Evolutionary conservation across 2,797 vertebrate genomes (phyloP).

Genomic region (Micrastur ruficollis): DNA sequence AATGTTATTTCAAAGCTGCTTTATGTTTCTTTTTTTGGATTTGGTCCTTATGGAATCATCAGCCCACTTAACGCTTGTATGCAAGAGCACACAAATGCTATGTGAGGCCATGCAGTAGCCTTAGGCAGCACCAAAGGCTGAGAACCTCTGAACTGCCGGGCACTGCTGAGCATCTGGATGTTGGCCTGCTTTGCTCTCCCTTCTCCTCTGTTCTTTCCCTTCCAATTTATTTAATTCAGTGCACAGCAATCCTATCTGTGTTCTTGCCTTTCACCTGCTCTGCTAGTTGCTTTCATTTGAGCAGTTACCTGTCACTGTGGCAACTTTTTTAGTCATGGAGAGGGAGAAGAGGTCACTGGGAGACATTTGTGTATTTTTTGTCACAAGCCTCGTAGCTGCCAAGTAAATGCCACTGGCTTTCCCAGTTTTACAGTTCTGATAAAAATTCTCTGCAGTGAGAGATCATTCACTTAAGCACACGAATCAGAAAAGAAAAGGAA

Average conservation of each 20-base stretch:
- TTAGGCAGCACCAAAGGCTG: not conserved
- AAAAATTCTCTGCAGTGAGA: not conserved
- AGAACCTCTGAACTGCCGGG: not conserved
- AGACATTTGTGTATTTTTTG: not conserved
- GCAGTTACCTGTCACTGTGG: not conserved
- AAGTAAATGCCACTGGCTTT: not conserved
- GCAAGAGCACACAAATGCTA: not conserved
- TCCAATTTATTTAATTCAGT: not conserved
- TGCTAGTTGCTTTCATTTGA: not conserved
- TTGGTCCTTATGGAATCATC: not conserved
- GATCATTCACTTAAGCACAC: not conserved
- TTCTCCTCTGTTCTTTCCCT: not conserved
- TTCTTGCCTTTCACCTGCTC: not conserved
- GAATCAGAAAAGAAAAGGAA: constrained; percentile 23
- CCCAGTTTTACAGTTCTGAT: not conserved
- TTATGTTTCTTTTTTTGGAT: not conserved
- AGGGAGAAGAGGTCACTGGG: not conserved
- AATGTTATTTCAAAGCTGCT: not conserved
- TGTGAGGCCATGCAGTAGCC: not conserved
- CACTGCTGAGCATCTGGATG: not conserved
- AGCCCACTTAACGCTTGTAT: accelerated
- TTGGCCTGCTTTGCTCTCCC: not conserved
- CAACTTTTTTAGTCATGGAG: not conserved
- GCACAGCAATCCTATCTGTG: not conserved
- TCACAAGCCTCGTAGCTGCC: not conserved